phyloP scores from a whole-genome alignment of 2,888 invertebrate species.

The Steinernema hermaphroditum region DNA sequence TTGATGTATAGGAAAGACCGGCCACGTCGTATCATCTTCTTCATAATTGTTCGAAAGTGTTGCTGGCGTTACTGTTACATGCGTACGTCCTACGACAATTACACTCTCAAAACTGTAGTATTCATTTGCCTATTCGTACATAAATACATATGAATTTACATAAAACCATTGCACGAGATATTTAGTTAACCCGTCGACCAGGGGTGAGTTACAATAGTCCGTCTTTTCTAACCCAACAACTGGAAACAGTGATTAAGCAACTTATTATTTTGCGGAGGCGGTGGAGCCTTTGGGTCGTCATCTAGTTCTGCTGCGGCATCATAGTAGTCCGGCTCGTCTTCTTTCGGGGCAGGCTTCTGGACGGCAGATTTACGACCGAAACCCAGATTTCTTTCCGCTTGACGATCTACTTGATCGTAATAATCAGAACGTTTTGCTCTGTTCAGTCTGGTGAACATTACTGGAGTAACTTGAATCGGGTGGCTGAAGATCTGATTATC shows the following conservation, averaged over 20 bases:
- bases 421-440: conserved; percentile 20
- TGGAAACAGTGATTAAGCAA: conserved; percentile 13
- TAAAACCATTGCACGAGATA: not conserved
- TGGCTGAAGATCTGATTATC: conserved; percentile 25
- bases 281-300: not conserved
- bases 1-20: no score
- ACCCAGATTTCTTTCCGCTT: conserved; percentile 12
- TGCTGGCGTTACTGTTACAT: no score
- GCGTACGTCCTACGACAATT: not conserved
- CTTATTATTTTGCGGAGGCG: conserved; percentile 1
- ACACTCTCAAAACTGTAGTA: no score
- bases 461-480: conserved; percentile 8
- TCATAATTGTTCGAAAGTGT: no score
- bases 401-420: conserved; percentile 9
- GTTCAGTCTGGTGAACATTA: conserved; percentile 10
- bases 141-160: not conserved
- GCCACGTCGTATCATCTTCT: no score
- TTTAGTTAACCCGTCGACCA: not conserved
- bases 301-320: conserved; percentile 7
- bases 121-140: no score
- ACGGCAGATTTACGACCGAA: not conserved
- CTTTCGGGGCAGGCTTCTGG: not conserved
- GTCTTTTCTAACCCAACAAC: not conserved
- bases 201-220: not conserved
- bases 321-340: conserved; percentile 11